Evolutionary conservation across 2,888 invertebrate species (phyloP).

Genomic region (Pollenia amentaria): DNA sequence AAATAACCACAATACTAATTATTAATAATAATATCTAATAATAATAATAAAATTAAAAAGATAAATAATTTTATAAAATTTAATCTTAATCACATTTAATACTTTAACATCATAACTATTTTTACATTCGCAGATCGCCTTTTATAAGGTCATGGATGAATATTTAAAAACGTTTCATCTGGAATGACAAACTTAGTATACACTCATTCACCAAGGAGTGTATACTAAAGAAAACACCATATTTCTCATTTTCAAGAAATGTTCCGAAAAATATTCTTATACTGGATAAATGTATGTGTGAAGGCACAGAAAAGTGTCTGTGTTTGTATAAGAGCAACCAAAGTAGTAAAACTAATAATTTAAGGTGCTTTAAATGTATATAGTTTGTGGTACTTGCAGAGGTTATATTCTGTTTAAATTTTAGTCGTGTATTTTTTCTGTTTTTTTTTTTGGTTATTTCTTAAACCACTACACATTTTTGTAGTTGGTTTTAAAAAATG

Average conservation of each 20-base stretch:
- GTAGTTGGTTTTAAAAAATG: neutral
- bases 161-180: no score
- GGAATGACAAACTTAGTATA: no score
- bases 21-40: no score
- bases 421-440: neutral
- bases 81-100: no score
- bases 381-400: slow-evolving; percentile 21
- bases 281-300: neutral
- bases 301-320: neutral
- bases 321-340: neutral
- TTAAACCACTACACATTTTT: slow-evolving; percentile 38
- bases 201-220: no score
- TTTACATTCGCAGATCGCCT: no score
- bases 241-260: neutral
- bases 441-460: neutral
- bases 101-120: no score
- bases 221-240: no score
- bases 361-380: slow-evolving; percentile 35
- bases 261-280: neutral
- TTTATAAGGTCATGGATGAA: no score
- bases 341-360: slow-evolving; percentile 37
- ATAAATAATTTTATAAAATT: no score
- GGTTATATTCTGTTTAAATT: slow-evolving; percentile 39
- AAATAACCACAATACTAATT: no score
- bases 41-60: no score